Evolutionary conservation across 2,888 invertebrate genomes (phyloP), one percentile per base, ranked within the genome.

Genomic region (Miltochrista miniata): DNA sequence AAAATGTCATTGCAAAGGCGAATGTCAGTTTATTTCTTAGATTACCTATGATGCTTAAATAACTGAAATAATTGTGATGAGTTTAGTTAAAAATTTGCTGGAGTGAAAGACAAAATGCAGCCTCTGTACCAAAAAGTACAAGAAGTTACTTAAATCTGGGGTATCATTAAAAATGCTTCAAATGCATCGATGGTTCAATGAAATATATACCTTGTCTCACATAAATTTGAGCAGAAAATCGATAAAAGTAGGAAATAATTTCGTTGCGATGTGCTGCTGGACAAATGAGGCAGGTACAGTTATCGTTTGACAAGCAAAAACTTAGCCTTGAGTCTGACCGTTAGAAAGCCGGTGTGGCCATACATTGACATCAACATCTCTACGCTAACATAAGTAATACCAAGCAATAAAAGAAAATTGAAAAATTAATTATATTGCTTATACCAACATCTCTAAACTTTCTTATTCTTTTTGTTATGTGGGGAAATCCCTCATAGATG

Each of bases 241-340:
- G 51, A 70, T 72, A 56, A 55, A 37, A 59, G 54, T 42, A 56
- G 48, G 34, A 51, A 56, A 63, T 59, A 56, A 70, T 70, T 72
- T 70, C 64, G 66, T 66, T 74, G 75, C 72, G 66, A 64, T 69
- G 74, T 64, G 59, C 68, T 65, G 60, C 69, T 73, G 68, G 61
- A 69, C 68, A 76, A 77, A 80, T 79, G 76, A 72, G 62, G 68
- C 66, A 68, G 64, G 77, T 85, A 88, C 89, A 82, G 89, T 88
- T 88, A 89, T 69, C 64, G 65, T 79, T 86, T 81, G 85, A 86
- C 84, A 80, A 81, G 85, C 86, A 88, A 88, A 88, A 89, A 86
- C 68, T 72, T 70, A 76, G 72, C 72, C 70, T 76, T 72, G 72
- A 59, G 68, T 68, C 56, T 45, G 61, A 79, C 85, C 86, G 87